Conservation (phyloP, 92 coral and sea anemone genomes). For the Porites evermanni region DNA sequence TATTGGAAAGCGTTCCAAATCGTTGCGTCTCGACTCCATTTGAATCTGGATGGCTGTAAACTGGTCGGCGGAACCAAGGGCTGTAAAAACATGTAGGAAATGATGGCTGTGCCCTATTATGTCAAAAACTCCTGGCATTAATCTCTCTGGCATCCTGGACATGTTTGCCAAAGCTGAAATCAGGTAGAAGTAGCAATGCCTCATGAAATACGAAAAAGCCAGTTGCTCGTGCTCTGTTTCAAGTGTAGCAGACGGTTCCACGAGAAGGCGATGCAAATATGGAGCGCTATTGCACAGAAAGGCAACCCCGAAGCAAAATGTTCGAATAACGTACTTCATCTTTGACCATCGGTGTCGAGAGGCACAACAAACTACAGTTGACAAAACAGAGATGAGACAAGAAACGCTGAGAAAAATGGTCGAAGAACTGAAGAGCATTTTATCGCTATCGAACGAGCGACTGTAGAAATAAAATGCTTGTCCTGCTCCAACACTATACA, state of each 20-base stretch:
- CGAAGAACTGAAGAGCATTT: conserved; percentile 62
- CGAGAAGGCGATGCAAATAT: conserved; percentile 68
- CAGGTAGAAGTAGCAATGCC: conserved; percentile 83
- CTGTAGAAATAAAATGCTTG: conserved; percentile 93
- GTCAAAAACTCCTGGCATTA: conserved; percentile 93
- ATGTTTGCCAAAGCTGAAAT: conserved; percentile 92
- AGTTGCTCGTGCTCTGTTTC: conserved; percentile 53
- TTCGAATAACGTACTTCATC: conserved; percentile 87
- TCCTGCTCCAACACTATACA: conserved; percentile 96
- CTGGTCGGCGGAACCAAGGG: conserved; percentile 92
- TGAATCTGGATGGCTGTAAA: conserved; percentile 87
- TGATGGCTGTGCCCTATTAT: conserved; percentile 95
- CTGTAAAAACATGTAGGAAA: conserved; percentile 91
- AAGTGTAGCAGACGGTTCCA: conserved; percentile 52
- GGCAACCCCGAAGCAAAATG: conserved; percentile 84
- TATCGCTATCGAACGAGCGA: conserved; percentile 65
- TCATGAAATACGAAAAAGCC: conserved; percentile 79
- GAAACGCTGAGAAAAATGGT: conserved; percentile 71
- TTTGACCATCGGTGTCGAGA: conserved; percentile 95
- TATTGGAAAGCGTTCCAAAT: conserved; percentile 55
- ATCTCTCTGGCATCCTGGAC: conserved; percentile 88
- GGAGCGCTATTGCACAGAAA: conserved; percentile 89
- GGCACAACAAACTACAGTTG: conserved; percentile 93
- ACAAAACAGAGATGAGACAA: conserved; percentile 72
- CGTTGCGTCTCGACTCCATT: conserved; percentile 75